Evolutionary conservation across 2,113 vertebrate species (phyloP).

Genomic region (Azemiops feae): DNA sequence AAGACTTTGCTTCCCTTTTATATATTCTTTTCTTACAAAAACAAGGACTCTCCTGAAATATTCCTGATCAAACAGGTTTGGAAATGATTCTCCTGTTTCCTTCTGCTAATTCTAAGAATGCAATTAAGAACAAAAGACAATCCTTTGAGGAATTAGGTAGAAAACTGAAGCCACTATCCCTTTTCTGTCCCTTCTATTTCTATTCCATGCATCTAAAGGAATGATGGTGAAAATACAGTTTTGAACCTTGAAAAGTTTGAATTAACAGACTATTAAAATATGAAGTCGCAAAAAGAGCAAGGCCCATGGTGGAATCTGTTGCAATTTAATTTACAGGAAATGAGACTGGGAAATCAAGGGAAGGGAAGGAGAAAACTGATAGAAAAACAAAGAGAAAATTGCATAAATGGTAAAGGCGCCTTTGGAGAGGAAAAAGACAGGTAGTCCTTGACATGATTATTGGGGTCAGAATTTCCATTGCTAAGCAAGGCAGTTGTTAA

Average conservation of each 20-base stretch:
- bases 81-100: background rate
- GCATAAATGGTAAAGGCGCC: background rate
- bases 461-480: background rate
- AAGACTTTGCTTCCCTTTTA: background rate
- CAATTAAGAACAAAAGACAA: background rate
- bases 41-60: background rate
- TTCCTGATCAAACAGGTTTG: background rate
- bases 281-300: background rate
- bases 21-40: background rate
- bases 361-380: background rate
- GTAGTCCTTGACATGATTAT: background rate
- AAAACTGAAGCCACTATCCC: fast-evolving
- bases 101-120: background rate
- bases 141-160: too few relatives aligned
- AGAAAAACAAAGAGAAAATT: background rate
- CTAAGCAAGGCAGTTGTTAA: background rate
- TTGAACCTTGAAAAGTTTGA: background rate
- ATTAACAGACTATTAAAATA: background rate
- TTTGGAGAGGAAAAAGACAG: background rate
- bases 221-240: background rate
- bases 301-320: background rate
- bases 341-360: background rate
- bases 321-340: background rate
- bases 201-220: background rate
- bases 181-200: background rate